Base-by-base conservation (phyloP, 2,888 invertebrate genomes). In the Meghimatium bilineatum region DNA sequence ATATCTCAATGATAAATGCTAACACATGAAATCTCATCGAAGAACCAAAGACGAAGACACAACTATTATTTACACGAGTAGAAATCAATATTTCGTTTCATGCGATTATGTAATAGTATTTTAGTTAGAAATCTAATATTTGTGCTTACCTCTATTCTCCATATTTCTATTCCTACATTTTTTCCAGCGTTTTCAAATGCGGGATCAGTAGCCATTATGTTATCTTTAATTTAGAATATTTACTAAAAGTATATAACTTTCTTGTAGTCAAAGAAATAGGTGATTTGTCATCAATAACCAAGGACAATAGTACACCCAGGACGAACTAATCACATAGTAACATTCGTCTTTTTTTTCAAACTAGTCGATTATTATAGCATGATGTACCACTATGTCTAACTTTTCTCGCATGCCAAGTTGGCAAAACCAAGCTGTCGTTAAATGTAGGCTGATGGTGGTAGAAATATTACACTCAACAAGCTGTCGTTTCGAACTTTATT, bases 111-210 rank as follows among this genome's bases (percentile, higher is more conserved):
- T n/a, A n/a, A n/a, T n/a, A n/a, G n/a, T n/a, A n/a, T n/a, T n/a
- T n/a, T n/a, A n/a, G n/a, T n/a, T n/a, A n/a, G n/a, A n/a, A n/a
- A n/a, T n/a, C n/a, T n/a, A n/a, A 44, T 44, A 8, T 5, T 23
- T 56, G 6, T n/a, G 93, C 94, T 95, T 93, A 97, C 97, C 95
- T 97, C 97, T 86, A 97, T 96, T 92, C 97, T 95, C 97, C 97
- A 97, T 89, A 97, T 95, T 93, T 96, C 96, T 0, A 96, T 89
- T 0, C 97, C 97, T 12, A 95, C 95, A 76, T 94, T 94, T 91
- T 95, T 94, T 1, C 97, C 97, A 75, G 96, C 95, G 87, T 95
- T 95, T 83, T 94, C 95, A 92, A 97, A 97, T 6, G 96, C 96
- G 85, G 96, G 82, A 79, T 91, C 90, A 44, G 85, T 85, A 63